Evolutionary conservation across 2,797 vertebrate species (phyloP), one percentile per base, ranked within the genome.

Genomic region (Phrynocephalus forsythii): DNA sequence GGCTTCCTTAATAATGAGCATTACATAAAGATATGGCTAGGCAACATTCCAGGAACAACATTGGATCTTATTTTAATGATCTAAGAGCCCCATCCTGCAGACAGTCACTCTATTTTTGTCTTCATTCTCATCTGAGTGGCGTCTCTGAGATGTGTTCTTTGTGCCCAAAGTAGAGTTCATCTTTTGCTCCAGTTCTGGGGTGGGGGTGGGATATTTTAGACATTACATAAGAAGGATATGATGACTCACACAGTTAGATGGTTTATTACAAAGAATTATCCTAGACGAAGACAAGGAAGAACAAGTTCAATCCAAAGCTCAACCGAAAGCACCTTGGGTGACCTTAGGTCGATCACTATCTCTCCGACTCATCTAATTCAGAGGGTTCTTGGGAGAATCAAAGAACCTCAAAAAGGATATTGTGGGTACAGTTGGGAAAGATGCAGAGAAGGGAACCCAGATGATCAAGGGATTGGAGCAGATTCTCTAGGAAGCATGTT

Each of bases 21-120:
- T 88, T 92, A 33, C 48, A 84, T 79, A 87, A 87, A 89, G 86
- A 90, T 52, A 86, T 5, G 85, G 22, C 15, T 22, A 88, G 90
- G 85, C 76, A 90, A 48, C 84, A 88, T 89, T 93, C 88, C 89
- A 94, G 87, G 50, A 90, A 87, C 92, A 92, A 52, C 10, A 26
- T 48, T 20, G 87, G 91, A 52, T 81, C 82, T 83, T 86, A 63
- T 87, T 93, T 92, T 89, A 87, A 81, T 0, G 0, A 84, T 86
- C 80, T 88, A 92, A 93, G 56, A 91, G 15, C 13, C 80, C 60
- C 86, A 69, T 93, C 30, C 90, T 91, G 69, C 52, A 85, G 73
- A 91, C 44, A 86, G 9, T 50, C 91, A 30, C 33, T 78, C 38
- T 38, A 11, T 73, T 67, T 87, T 66, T 75, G 56, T 67, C 77